Percentiles rank a stretch among this genome's conserved stretches.
Evolutionary conservation across 2,888 invertebrate species (phyloP).

Genomic region (Alviniconcha strummeri): DNA sequence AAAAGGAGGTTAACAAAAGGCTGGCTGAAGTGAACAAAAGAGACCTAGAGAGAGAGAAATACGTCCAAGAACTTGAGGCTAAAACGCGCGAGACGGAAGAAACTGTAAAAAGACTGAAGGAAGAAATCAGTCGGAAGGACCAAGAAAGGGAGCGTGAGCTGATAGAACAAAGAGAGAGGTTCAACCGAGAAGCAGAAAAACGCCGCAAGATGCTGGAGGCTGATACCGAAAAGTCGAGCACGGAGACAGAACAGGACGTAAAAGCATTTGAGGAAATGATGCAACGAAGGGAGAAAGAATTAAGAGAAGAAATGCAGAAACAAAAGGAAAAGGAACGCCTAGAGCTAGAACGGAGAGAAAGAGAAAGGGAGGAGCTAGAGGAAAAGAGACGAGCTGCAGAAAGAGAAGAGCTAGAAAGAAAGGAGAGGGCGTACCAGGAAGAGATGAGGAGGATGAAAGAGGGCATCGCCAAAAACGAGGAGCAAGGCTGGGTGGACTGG

Average conservation of each 20-base stretch:
- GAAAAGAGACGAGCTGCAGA: not conserved
- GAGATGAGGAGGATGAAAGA: not conserved
- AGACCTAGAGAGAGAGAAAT: not conserved
- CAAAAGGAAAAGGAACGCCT: not conserved
- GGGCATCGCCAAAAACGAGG: slow-evolving; percentile 14
- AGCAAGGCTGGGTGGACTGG: not conserved
- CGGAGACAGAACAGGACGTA: not conserved
- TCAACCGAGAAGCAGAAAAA: not conserved
- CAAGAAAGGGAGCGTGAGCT: too few species aligned
- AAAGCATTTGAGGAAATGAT: not conserved
- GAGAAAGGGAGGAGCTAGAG: not conserved
- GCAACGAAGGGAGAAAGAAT: not conserved
- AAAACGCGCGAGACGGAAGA: not conserved
- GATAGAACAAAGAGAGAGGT: too few species aligned
- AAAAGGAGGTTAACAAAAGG: slow-evolving; percentile 8
- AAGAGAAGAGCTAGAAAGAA: not conserved
- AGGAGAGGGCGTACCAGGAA: not conserved
- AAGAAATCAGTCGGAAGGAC: too few species aligned
- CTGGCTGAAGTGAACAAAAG: slow-evolving; percentile 2
- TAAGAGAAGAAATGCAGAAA: not conserved
- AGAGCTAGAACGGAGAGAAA: not conserved
- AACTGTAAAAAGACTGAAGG: not conserved
- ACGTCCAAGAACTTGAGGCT: slow-evolving; percentile 7
- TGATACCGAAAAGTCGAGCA: not conserved
- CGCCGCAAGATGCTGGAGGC: not conserved